Percentiles rank a stretch among this genome's conserved stretches.
Conservation (phyloP, 2,888 invertebrate genomes). For the Ormia ochracea region DNA sequence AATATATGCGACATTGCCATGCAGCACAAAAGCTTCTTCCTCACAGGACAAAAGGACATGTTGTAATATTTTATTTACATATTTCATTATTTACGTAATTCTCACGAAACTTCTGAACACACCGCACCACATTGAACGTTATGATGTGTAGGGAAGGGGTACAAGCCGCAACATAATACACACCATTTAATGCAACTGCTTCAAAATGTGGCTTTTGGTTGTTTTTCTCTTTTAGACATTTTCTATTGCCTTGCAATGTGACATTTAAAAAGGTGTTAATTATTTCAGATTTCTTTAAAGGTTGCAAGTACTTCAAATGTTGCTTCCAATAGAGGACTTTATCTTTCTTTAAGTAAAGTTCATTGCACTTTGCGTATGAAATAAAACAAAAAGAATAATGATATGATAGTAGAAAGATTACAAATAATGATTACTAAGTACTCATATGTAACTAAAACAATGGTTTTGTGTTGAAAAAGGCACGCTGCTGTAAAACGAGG, state of each 20-base stretch:
- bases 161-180: constrained; percentile 21
- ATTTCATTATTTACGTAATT: constrained; percentile 1
- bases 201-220: not conserved
- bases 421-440: not conserved
- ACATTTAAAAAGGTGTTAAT: constrained; percentile 51
- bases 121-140: not conserved
- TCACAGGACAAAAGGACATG: no score
- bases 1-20: no score
- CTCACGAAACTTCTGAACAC: not conserved
- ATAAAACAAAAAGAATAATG: not conserved
- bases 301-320: constrained; percentile 20
- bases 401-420: not conserved
- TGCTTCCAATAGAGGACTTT: constrained; percentile 14
- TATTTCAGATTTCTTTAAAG: constrained; percentile 37
- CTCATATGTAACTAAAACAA: no score
- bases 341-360: constrained; percentile 12
- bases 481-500: no score
- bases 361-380: constrained; percentile 24
- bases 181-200: constrained; percentile 21
- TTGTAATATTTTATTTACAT: no score
- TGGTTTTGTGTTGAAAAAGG: no score
- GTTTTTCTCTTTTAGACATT: not conserved
- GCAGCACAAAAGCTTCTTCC: no score
- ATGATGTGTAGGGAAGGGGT: not conserved
- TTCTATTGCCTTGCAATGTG: constrained; percentile 11